Conservation (phyloP, 2,113 vertebrate genomes). For the Psittacula cyanocephala region DNA sequence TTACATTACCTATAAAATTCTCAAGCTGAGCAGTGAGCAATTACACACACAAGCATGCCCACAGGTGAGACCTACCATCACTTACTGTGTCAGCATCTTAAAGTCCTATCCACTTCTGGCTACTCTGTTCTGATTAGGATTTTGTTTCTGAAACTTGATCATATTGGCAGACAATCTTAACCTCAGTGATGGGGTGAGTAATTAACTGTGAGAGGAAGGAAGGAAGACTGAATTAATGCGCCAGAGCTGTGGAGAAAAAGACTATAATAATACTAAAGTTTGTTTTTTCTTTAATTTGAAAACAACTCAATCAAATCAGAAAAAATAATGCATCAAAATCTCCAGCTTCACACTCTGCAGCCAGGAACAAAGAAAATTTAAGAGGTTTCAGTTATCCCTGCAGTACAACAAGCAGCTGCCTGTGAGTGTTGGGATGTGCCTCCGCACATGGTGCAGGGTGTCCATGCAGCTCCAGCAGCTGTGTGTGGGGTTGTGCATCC, state of each 20-base stretch:
- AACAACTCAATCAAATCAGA: background rate
- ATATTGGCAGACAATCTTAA: background rate
- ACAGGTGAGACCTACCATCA: background rate
- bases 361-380: background rate
- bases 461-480: background rate
- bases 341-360: background rate
- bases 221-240: background rate
- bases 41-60: background rate
- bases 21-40: background rate
- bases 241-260: background rate
- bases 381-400: background rate
- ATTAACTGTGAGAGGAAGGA: background rate
- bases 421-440: rapidly evolving
- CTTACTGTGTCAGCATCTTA: background rate
- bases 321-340: background rate
- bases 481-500: background rate
- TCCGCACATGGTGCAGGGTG: rapidly evolving
- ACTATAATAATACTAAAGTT: background rate
- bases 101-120: background rate
- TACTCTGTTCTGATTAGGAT: background rate
- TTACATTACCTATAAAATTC: background rate
- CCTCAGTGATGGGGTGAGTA: background rate
- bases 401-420: background rate
- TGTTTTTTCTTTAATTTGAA: background rate
- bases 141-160: background rate